Percentiles rank a stretch among this genome's conserved stretches.
Evolutionary conservation across 2,797 vertebrate genomes (phyloP).

Genomic region (Manis javanica): DNA sequence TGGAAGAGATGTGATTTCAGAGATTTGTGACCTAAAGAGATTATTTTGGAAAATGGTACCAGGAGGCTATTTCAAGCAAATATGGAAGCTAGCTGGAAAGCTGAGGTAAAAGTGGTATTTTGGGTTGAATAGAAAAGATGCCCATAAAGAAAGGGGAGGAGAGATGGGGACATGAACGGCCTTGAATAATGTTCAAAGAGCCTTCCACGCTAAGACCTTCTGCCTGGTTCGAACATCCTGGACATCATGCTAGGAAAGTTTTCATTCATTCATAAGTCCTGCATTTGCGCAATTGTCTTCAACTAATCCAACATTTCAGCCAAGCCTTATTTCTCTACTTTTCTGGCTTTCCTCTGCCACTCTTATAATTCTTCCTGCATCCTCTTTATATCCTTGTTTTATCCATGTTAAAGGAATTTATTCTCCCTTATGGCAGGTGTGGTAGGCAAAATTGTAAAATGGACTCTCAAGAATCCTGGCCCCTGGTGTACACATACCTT

Average conservation of each 20-base stretch:
- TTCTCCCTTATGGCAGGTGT: neutral
- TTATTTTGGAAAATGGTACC: neutral
- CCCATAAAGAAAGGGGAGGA: neutral
- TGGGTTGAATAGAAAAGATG: neutral
- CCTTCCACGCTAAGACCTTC: neutral
- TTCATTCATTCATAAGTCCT: neutral
- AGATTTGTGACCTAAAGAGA: neutral
- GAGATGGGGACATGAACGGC: neutral
- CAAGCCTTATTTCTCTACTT: neutral
- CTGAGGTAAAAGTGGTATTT: neutral
- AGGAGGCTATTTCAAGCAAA: neutral
- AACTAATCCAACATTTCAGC: neutral
- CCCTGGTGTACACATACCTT: neutral
- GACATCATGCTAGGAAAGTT: neutral
- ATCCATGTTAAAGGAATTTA: conserved; percentile 13
- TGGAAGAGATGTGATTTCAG: neutral
- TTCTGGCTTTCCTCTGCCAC: neutral
- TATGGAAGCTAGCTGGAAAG: neutral
- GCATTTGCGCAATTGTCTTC: neutral
- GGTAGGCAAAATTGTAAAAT: neutral
- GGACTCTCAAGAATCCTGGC: neutral
- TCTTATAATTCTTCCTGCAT: neutral
- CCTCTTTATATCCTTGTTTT: conserved; percentile 1
- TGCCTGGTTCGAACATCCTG: neutral
- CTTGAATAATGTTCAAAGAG: neutral